Base-by-base conservation (phyloP, 2,797 vertebrate species). In the Lophius americanus region DNA sequence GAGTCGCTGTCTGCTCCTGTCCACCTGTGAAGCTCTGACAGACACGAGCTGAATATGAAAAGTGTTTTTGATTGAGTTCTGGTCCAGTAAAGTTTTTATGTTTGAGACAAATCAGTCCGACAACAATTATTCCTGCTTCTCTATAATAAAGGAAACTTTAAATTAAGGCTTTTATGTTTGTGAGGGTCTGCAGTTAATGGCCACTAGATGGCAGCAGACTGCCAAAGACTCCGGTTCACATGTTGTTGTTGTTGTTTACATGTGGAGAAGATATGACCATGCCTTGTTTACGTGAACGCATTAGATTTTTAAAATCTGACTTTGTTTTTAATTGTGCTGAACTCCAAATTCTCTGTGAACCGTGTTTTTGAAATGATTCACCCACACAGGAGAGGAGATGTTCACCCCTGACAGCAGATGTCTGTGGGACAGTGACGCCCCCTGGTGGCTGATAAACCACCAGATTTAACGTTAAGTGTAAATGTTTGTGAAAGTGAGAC, bases 391-490 rank as follows among this genome's bases (percentile, higher is more conserved):
- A 23, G 23, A 23, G 23, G 23, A 23, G 23, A 23, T 23, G 23
- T 23, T 23, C 23, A 23, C 23, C 23, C 1, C 23, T 52, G 13
- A 51, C 35, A 36, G 23, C 23, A 23, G 23, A 23, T 23, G 23
- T 74, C 6, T 4, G 63, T 60, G 13, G 11, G 6, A 39, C 70
- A 77, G 70, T 52, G 54, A 39, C 10, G 78, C 86, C 84, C 60
- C 42, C 86, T 84, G 67, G 78, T 84, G 88, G 23, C 23, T 23
- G 23, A 23, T 23, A 23, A 23, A 23, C 23, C 23, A 23, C 23
- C 2, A 23, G 23, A 23, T 23, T 23, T 23, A 23, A 23, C 23
- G 23, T 23, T 23, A 23, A 23, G 23, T 23, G 23, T 23, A 23
- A 23, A 23, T 23, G 23, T 23, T 23, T 23, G 23, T 23, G 23